Evolutionary conservation across 2,888 invertebrate genomes (phyloP).

Genomic region (Tetragonisca angustula): DNA sequence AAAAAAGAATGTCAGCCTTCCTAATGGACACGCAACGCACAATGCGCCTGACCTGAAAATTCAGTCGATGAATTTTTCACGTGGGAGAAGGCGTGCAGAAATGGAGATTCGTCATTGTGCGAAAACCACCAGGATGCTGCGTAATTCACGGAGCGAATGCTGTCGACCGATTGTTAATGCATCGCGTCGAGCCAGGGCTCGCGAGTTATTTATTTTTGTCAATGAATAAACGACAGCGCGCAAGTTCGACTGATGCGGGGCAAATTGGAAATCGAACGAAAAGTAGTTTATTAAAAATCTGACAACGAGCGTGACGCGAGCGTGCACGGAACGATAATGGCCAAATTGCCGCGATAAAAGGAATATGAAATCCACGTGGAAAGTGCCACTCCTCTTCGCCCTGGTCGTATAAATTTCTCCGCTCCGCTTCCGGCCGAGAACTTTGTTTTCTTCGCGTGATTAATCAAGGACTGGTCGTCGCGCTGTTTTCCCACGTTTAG

Average conservation of each 20-base stretch:
- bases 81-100: neutral
- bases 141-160: neutral
- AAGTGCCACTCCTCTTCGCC: too few relatives aligned
- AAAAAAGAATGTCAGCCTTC: neutral
- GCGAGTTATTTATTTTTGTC: neutral
- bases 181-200: too few relatives aligned
- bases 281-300: conserved; percentile 9
- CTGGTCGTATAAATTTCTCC: too few relatives aligned
- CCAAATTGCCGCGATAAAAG: neutral
- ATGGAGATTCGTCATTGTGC: neutral
- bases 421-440: neutral
- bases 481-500: neutral
- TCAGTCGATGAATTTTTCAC: neutral
- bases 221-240: neutral
- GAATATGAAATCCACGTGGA: neutral
- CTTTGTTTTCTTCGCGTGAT: neutral
- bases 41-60: neutral
- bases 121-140: neutral
- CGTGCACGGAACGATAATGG: neutral
- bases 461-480: neutral
- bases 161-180: neutral
- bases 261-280: neutral
- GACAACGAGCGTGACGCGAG: neutral
- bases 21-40: neutral
- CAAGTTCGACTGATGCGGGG: neutral